These are phyloP conservation scores for Hippocampus kuda DNA, from an alignment of 2,797 vertebrate species.

Conservation along the genomic window DNA sequence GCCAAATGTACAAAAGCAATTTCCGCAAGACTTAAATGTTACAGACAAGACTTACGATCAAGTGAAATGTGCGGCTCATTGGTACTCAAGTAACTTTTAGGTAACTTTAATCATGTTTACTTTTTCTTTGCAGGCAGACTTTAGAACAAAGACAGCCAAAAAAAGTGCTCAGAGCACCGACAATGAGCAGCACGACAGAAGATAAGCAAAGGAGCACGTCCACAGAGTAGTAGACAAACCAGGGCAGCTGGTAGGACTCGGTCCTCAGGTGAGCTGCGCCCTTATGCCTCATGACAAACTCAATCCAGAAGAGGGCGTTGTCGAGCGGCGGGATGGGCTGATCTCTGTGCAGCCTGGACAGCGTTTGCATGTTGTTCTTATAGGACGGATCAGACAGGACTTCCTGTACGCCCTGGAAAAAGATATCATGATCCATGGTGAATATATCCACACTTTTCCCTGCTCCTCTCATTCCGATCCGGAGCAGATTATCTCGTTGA, in stretches of 20 bases:
- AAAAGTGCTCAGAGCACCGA: slow-evolving; percentile 16
- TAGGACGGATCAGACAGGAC: slow-evolving; percentile 60
- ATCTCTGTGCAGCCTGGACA: slow-evolving; percentile 59
- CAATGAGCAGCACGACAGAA: slow-evolving; percentile 15
- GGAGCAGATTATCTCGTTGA: slow-evolving; percentile 55
- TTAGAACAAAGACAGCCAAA: slow-evolving; percentile 34
- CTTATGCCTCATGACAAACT: slow-evolving; percentile 60
- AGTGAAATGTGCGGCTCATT: not conserved
- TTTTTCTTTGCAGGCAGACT: slow-evolving; percentile 26
- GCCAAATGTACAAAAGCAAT: not conserved
- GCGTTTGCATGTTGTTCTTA: slow-evolving; percentile 56
- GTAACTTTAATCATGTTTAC: slow-evolving; percentile 9
- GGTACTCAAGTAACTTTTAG: not conserved
- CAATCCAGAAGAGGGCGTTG: slow-evolving; percentile 65
- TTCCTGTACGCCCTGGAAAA: slow-evolving; percentile 51
- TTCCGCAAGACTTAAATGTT: not conserved
- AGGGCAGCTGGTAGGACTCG: slow-evolving; percentile 56
- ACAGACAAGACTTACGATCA: not conserved
- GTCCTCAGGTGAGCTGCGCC: slow-evolving; percentile 56
- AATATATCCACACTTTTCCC: slow-evolving; percentile 48
- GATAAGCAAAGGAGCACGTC: slow-evolving; percentile 48
- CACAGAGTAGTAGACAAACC: slow-evolving; percentile 58
- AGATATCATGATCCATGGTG: slow-evolving; percentile 32
- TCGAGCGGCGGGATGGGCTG: slow-evolving; percentile 50
- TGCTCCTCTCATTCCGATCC: slow-evolving; percentile 45